These are phyloP conservation scores for Lagopus leucura DNA, from an alignment of 2,113 vertebrate genomes.

Conservation along the genomic window DNA sequence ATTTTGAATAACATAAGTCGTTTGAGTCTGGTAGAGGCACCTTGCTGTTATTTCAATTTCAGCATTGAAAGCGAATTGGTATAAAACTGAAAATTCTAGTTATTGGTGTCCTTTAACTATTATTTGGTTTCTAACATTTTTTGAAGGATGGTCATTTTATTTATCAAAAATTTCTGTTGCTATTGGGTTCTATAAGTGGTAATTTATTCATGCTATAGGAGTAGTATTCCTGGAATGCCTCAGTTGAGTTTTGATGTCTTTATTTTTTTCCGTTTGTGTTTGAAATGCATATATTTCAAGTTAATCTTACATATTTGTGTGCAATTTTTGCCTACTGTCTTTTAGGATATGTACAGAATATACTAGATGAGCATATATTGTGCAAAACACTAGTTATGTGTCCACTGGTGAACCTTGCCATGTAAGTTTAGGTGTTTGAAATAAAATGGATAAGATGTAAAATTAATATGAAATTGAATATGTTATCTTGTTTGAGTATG, in stretches of 20 bases:
- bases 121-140: background rate
- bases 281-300: background rate
- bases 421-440: background rate
- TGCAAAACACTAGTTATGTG: background rate
- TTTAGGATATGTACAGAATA: background rate
- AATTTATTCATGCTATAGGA: background rate
- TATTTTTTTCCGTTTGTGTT: background rate
- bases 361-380: background rate
- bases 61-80: background rate
- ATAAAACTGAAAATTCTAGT: background rate
- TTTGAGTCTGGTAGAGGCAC: background rate
- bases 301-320: background rate
- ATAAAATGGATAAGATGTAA: background rate
- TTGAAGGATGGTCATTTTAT: background rate
- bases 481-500: background rate
- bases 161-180: background rate
- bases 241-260: background rate
- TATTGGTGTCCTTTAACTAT: background rate
- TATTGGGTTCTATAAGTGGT: background rate
- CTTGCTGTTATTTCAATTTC: background rate
- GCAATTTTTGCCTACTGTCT: background rate
- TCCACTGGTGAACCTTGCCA: background rate
- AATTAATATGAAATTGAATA: background rate
- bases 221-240: background rate
- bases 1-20: background rate